Conservation (phyloP, 1,140 invertebrate species). For the Drosophila eugracilis region DNA sequence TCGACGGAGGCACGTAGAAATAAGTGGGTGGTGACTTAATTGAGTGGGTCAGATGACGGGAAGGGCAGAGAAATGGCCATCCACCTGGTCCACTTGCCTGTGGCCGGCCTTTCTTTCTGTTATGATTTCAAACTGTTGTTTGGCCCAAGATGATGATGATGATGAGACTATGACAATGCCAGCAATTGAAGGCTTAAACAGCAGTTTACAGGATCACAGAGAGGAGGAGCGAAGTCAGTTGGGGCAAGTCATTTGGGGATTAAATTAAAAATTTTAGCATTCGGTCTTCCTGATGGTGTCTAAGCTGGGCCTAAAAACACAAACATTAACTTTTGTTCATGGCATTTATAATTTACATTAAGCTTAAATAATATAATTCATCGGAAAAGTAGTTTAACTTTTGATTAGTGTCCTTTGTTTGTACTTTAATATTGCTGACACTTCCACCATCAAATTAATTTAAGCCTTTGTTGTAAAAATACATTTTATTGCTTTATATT, state of each 20-base stretch:
- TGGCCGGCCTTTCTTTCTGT: slow-evolving; percentile 42
- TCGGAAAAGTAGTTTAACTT: too few species aligned
- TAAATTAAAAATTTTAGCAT: slow-evolving; percentile 24
- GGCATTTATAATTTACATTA: too few species aligned
- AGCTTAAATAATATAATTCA: too few species aligned
- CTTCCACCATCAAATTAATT: too few species aligned
- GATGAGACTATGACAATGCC: slow-evolving; percentile 27
- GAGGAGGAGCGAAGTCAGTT: not conserved
- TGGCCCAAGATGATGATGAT: slow-evolving; percentile 14
- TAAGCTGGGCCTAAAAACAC: too few species aligned
- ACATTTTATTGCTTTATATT: not conserved
- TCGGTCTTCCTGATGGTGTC: not conserved
- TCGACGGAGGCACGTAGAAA: slow-evolving; percentile 57
- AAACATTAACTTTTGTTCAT: too few species aligned
- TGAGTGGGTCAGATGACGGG: slow-evolving; percentile 11
- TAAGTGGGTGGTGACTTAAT: slow-evolving; percentile 30
- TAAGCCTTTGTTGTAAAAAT: not conserved
- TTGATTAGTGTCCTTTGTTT: too few species aligned
- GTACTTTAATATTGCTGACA: too few species aligned
- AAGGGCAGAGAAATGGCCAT: too few species aligned
- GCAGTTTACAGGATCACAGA: slow-evolving; percentile 11
- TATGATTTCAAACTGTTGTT: slow-evolving; percentile 58
- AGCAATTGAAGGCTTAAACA: slow-evolving; percentile 34
- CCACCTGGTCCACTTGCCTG: slow-evolving; percentile 17
- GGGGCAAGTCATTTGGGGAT: not conserved